Evolutionary conservation across 2,888 invertebrate species (phyloP), one percentile per base, ranked within the genome.

Genomic region (Cantharis lateralis): DNA sequence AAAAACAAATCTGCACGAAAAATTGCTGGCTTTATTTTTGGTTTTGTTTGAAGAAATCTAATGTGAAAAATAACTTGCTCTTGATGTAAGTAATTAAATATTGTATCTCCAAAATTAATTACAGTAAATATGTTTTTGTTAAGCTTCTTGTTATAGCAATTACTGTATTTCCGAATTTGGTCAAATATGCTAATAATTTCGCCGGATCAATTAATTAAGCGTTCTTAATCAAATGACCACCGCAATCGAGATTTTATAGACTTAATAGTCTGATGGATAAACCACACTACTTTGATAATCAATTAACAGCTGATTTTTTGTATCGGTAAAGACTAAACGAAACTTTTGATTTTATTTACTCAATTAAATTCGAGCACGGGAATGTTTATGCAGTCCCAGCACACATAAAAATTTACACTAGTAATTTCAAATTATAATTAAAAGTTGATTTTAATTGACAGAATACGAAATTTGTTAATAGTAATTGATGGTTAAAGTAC

Each of bases 401-500:
- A 32, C 4, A 32, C 11, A n/a, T n/a, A n/a, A 32, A 48, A 13
- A 13, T 32, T 32, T 32, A 3, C 13, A 32, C 32, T 11, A 32
- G 13, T 13, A 32, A 48, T n/a, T 48, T 48, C 3, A 10, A 48
- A n/a, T 48, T 48, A 48, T 48, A 48, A 48, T 48, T 32, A 74
- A 70, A 74, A 70, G 13, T 15, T 64, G 26, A 74, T 74, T 69
- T 70, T 64, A 15, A 70, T 70, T 64, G 64, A 20, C 24, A 66
- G 18, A 11, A 66, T 20, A 20, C 13, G 18, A 66, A 66, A 70
- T 70, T 18, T 73, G 75, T 70, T 62, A 24, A 24, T 24, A 48
- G 48, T 74, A 74, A 68, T 74, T 63, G 70, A 74, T 64, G 74
- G 79, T 78, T 80, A 76, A 69, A 79, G 77, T 76, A 78, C 72